Conservation (phyloP, 2,888 invertebrate genomes). For the Drymonia ruficornis region DNA sequence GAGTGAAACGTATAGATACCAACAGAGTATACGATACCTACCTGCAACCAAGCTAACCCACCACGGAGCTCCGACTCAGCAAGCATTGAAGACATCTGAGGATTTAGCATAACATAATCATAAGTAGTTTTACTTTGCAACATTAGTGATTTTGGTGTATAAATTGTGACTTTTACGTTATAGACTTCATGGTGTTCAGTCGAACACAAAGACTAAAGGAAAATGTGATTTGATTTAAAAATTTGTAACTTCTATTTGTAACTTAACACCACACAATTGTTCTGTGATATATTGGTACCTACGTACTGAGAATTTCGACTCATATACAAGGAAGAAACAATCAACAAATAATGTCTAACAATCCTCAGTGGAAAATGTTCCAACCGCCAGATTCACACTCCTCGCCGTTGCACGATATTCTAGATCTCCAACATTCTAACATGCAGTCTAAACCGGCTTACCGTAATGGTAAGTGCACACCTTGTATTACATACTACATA, state of each 20-base stretch:
- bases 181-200: constrained; percentile 63
- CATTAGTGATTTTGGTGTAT: constrained; percentile 67
- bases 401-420: constrained; percentile 93
- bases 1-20: constrained; percentile 61
- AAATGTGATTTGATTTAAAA: constrained; percentile 78
- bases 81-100: constrained; percentile 96
- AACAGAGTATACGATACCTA: constrained; percentile 59
- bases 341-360: constrained; percentile 88
- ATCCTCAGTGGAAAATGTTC: constrained; percentile 96
- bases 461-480: constrained; percentile 79
- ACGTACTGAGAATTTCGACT: constrained; percentile 70
- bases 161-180: constrained; percentile 66
- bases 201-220: constrained; percentile 65
- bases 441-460: constrained; percentile 80
- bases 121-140: constrained; percentile 81
- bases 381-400: constrained; percentile 95
- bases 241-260: constrained; percentile 61
- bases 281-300: constrained; percentile 79
- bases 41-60: constrained; percentile 69
- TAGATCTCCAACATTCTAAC: constrained; percentile 88
- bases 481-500: not conserved
- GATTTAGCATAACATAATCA: constrained; percentile 82
- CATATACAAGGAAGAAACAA: constrained; percentile 75
- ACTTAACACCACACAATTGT: constrained; percentile 68
- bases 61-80: constrained; percentile 90